Conservation (phyloP, 2,888 invertebrate species). For the Epirrita christyi region DNA sequence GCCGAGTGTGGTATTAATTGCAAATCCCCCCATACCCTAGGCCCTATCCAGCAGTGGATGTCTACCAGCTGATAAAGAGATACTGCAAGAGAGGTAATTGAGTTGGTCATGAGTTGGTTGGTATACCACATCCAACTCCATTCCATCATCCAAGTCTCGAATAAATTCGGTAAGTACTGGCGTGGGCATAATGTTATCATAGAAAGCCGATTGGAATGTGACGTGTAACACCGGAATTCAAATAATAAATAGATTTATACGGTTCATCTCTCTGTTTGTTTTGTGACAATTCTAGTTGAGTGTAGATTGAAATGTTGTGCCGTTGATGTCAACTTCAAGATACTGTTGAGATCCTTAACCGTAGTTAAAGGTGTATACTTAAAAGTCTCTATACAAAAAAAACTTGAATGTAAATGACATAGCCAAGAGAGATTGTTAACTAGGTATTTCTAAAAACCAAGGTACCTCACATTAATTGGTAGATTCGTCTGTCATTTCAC, state of each 20-base stretch:
- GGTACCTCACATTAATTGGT: too few species aligned
- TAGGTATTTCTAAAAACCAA: too few species aligned
- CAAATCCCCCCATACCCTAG: too few species aligned
- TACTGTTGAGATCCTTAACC: not conserved
- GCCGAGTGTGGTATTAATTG: too few species aligned
- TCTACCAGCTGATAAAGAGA: too few species aligned
- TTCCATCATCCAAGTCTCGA: constrained; percentile 12
- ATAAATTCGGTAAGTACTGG: constrained; percentile 55
- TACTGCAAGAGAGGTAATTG: too few species aligned
- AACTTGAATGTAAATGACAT: too few species aligned
- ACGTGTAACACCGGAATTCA: constrained; percentile 72
- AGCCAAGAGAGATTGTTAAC: too few species aligned
- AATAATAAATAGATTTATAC: constrained; percentile 61
- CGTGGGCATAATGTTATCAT: constrained; percentile 64
- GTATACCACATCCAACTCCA: constrained; percentile 25
- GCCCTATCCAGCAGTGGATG: too few species aligned
- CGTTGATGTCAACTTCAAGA: constrained; percentile 9
- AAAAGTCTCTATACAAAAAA: not conserved
- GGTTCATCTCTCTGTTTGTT: constrained; percentile 33
- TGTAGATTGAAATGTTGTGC: constrained; percentile 30
- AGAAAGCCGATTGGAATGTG: constrained; percentile 71
- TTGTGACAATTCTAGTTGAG: constrained; percentile 25
- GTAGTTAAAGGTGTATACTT: too few species aligned
- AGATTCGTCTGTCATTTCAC: too few species aligned
- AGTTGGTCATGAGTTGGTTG: too few species aligned